Conservation (phyloP, 2,888 invertebrate genomes). For the Caenorhabditis doughertyi region DNA sequence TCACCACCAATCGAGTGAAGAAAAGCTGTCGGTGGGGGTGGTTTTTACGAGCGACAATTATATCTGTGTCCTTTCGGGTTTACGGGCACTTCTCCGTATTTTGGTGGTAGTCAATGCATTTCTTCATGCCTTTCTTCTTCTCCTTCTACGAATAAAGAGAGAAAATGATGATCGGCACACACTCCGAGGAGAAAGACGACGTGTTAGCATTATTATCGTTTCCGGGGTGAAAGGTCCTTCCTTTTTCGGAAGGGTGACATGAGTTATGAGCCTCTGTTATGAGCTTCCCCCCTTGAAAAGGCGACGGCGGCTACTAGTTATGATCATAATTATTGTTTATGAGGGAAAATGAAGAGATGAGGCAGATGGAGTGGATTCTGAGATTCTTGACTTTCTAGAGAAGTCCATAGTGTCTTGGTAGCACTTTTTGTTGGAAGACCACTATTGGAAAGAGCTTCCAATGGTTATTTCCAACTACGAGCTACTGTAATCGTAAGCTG, state of each 20-base stretch:
- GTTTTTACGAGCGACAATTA: conserved; percentile 61
- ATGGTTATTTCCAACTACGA: too few relatives aligned
- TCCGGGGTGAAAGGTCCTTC: conserved; percentile 32
- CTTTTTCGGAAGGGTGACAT: conserved; percentile 39
- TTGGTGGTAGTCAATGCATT: too few relatives aligned
- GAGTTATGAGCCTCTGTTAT: conserved; percentile 47
- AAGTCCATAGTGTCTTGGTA: too few relatives aligned
- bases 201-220: conserved; percentile 66
- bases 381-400: too few relatives aligned
- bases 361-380: too few relatives aligned
- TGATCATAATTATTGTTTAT: conserved; percentile 12
- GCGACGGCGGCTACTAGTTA: too few relatives aligned
- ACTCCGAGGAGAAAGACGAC: not conserved
- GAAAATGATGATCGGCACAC: not conserved
- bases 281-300: too few relatives aligned
- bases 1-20: not conserved
- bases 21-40: conserved; percentile 59
- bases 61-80: conserved; percentile 20
- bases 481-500: too few relatives aligned
- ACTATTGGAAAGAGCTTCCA: too few relatives aligned
- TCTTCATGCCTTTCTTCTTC: conserved; percentile 31
- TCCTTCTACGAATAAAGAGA: not conserved
- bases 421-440: too few relatives aligned
- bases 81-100: too few relatives aligned
- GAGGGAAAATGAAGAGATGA: too few relatives aligned